These are phyloP conservation scores for Pseudoatta argentina DNA, from an alignment of 1,140 invertebrate genomes.

Conservation along the genomic window DNA sequence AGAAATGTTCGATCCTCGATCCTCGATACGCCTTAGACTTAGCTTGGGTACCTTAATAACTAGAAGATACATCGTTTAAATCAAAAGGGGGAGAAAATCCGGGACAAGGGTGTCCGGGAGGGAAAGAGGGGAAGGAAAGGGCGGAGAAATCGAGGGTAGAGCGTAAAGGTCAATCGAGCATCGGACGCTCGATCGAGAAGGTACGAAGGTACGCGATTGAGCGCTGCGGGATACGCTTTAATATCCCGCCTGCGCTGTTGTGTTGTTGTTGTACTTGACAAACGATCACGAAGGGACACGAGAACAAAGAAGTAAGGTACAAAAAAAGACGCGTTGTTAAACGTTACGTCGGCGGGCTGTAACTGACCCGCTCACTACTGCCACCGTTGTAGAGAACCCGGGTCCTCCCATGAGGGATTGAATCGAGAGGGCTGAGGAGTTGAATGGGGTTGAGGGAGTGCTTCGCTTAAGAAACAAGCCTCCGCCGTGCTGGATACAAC, in stretches of 20 bases:
- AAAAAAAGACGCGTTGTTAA: conserved; percentile 60
- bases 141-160: not conserved
- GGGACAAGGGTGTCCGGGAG: conserved; percentile 19
- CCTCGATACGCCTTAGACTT: conserved; percentile 56
- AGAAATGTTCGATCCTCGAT: conserved; percentile 52
- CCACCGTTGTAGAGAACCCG: conserved; percentile 55
- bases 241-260: conserved; percentile 53
- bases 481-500: conserved; percentile 64
- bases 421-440: conserved; percentile 39
- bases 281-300: conserved; percentile 67
- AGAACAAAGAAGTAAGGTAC: conserved; percentile 64
- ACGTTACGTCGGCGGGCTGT: conserved; percentile 59
- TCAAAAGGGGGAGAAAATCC: conserved; percentile 58
- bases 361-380: conserved; percentile 61
- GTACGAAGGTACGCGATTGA: conserved; percentile 66
- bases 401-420: conserved; percentile 50
- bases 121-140: no score
- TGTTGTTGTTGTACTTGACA: conserved; percentile 71
- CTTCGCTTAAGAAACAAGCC: conserved; percentile 70
- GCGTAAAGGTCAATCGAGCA: conserved; percentile 58
- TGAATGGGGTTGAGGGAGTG: not conserved
- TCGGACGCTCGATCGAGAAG: conserved; percentile 53
- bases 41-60: conserved; percentile 66
- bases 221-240: conserved; percentile 52
- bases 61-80: conserved; percentile 72